Evolutionary conservation across 2,797 vertebrate species (phyloP).

Genomic region (Sternotherus odoratus): DNA sequence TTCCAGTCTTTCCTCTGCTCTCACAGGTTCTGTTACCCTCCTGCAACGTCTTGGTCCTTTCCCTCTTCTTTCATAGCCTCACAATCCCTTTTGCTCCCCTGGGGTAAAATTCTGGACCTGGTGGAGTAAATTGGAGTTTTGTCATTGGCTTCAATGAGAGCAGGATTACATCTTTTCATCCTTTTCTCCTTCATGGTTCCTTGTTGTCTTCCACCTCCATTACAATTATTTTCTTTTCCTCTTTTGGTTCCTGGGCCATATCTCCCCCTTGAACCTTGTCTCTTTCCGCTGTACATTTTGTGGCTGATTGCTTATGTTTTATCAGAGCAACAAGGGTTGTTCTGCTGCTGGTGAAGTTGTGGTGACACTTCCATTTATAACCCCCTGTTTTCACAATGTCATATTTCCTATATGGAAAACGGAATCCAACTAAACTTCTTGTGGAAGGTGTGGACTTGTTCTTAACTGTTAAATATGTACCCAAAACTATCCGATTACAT

Average conservation of each 20-base stretch:
- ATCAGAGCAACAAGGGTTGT: not conserved
- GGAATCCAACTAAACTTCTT: constrained; percentile 10
- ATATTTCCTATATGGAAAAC: constrained; percentile 14
- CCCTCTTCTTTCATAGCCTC: not conserved
- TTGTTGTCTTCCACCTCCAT: not conserved
- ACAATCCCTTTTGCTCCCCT: not conserved
- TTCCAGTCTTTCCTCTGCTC: fast-evolving
- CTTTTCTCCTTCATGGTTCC: not conserved
- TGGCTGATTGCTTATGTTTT: not conserved
- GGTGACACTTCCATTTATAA: not conserved
- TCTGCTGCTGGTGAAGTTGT: constrained; percentile 5
- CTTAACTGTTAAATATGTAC: constrained; percentile 32
- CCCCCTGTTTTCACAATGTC: not conserved
- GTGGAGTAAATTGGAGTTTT: not conserved
- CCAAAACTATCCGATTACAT: not conserved
- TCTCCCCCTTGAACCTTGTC: not conserved
- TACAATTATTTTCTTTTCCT: not conserved
- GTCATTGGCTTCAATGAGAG: not conserved
- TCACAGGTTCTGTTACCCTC: not conserved
- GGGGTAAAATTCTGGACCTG: not conserved
- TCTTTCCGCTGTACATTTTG: not conserved
- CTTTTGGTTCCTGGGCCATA: not conserved
- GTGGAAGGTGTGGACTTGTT: constrained; percentile 8
- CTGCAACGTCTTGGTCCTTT: not conserved
- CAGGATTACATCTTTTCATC: not conserved